Conservation (phyloP, 2,797 vertebrate genomes). For the Naso thynnoides region DNA sequence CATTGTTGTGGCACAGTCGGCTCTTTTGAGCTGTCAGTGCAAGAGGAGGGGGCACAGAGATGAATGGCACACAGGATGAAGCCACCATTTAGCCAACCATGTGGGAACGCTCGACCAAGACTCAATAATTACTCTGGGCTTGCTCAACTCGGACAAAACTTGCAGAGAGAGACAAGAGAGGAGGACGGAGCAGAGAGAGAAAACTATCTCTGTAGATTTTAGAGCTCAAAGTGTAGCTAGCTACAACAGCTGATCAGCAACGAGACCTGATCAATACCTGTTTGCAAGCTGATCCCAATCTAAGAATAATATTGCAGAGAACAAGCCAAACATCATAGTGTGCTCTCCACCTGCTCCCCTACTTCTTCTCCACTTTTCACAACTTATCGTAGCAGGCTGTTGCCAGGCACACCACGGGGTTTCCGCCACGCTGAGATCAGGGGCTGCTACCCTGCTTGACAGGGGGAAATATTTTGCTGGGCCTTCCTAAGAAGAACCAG, state of each 20-base stretch:
- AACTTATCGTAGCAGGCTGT: conserved; percentile 59
- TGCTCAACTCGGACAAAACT: conserved; percentile 89
- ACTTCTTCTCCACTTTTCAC: conserved; percentile 56
- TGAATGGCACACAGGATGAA: conserved; percentile 96
- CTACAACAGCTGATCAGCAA: neutral
- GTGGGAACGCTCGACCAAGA: conserved; percentile 94
- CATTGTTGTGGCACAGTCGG: conserved; percentile 97
- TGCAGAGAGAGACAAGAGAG: conserved; percentile 59
- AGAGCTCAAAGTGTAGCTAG: neutral
- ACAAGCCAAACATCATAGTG: conserved; percentile 17
- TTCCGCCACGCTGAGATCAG: conserved; percentile 50
- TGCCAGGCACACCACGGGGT: conserved; percentile 51
- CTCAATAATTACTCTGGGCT: conserved; percentile 91
- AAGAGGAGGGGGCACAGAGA: conserved; percentile 91
- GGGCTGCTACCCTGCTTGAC: conserved; percentile 56
- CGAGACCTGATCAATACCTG: conserved; percentile 1
- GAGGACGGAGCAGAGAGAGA: conserved; percentile 18
- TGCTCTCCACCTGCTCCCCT: conserved; percentile 31
- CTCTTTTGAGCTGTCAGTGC: conserved; percentile 98
- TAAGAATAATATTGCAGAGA: neutral
- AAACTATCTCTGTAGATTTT: neutral
- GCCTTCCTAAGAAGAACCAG: conserved; percentile 78
- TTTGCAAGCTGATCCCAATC: neutral
- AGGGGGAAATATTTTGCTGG: conserved; percentile 61
- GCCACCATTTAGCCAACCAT: conserved; percentile 96